A percentile compares a stretch with the other conserved stretches of the same genome.
phyloP scores from a whole-genome alignment of 1,140 invertebrate genomes.

The Tetragnatha versicolor region DNA sequence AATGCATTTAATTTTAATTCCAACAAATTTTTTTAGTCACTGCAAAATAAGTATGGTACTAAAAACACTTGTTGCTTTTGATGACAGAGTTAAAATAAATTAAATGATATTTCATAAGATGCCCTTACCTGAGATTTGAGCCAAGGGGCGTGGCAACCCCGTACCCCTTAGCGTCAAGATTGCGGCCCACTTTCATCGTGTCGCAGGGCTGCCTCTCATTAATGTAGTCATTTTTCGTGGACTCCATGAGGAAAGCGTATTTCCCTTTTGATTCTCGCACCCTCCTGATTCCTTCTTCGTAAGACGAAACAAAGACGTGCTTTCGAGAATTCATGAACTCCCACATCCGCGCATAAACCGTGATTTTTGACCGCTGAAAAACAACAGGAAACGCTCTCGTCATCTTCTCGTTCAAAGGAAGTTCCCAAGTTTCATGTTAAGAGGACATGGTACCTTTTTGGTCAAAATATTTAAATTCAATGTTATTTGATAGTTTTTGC shows the following conservation, averaged over 20 bases:
- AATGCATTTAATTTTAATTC: no score
- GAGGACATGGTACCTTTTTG: no score
- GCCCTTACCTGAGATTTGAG: constrained; percentile 60
- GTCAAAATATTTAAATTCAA: no score
- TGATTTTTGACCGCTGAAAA: constrained; percentile 65
- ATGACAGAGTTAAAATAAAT: no score
- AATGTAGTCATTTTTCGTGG: constrained; percentile 62
- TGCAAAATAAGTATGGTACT: no score
- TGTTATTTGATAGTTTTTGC: no score
- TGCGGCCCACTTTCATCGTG: constrained; percentile 70
- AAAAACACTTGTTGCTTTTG: no score
- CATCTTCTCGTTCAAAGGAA: no score
- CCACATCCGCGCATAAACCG: constrained; percentile 69
- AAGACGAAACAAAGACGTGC: constrained; percentile 64
- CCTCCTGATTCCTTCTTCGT: constrained; percentile 64
- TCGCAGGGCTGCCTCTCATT: constrained; percentile 70
- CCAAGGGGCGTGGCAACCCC: constrained; percentile 66
- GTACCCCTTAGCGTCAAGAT: constrained; percentile 67
- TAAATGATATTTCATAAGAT: no score
- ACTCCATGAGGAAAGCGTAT: constrained; percentile 71
- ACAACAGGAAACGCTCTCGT: no score
- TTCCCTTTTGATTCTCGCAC: constrained; percentile 66
- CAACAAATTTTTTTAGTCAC: no score
- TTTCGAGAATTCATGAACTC: constrained; percentile 63
- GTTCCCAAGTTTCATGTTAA: no score